Conservation (phyloP, 2,888 invertebrate genomes). For the Gasteruption jaculator region DNA sequence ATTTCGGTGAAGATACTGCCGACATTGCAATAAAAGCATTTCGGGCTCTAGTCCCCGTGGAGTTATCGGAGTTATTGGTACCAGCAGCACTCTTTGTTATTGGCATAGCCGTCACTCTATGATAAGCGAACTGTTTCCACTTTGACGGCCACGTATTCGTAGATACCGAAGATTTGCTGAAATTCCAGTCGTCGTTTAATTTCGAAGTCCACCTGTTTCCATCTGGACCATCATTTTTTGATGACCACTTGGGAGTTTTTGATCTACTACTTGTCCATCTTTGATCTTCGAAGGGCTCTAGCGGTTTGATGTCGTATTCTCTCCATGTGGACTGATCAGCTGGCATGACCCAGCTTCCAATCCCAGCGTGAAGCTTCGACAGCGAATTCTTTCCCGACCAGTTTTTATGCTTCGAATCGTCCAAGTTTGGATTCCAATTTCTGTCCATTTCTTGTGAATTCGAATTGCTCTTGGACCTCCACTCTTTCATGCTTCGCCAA, state of each 20-base stretch:
- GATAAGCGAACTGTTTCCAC: conserved; percentile 47
- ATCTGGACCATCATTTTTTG: background rate
- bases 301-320: conserved; percentile 29
- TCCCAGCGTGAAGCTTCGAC: background rate
- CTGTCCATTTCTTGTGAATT: background rate
- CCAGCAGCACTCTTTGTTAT: too few relatives aligned
- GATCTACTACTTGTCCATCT: background rate
- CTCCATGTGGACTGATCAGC: conserved; percentile 35
- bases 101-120: conserved; percentile 40
- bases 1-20: conserved; percentile 38
- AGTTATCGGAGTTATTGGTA: background rate
- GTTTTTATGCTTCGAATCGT: background rate
- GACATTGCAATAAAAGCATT: conserved; percentile 47
- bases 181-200: conserved; percentile 34
- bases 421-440: background rate
- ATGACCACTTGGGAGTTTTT: too few relatives aligned
- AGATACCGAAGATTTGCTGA: conserved; percentile 24
- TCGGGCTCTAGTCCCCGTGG: too few relatives aligned
- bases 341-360: conserved; percentile 34
- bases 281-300: too few relatives aligned
- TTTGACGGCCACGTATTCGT: conserved; percentile 36
- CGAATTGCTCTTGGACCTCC: background rate
- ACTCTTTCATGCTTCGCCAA: too few relatives aligned
- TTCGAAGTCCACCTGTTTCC: conserved; percentile 10
- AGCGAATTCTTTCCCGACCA: background rate